These are phyloP conservation scores for Pachypanchax playfairii DNA, from an alignment of 2,113 vertebrate genomes.

Conservation along the genomic window DNA sequence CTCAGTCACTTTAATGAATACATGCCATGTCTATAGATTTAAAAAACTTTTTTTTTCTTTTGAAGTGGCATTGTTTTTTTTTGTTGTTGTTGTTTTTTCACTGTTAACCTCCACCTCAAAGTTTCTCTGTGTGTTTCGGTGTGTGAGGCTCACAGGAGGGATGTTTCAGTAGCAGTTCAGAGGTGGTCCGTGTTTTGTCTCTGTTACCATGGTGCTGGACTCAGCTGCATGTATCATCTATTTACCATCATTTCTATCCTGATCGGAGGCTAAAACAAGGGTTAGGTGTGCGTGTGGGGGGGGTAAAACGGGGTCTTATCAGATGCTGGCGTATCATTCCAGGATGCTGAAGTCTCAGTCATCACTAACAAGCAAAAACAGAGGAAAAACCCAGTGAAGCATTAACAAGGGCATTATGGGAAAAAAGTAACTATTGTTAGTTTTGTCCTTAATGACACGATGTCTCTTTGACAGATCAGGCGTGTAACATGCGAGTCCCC, in stretches of 20 bases:
- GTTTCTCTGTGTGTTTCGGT: conserved; percentile 28
- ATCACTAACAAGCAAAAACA: conserved; percentile 57
- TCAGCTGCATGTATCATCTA: too few species aligned
- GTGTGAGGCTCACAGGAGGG: conserved; percentile 23
- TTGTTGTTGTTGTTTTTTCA: neutral
- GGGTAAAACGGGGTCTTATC: conserved; percentile 21
- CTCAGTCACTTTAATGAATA: conserved; percentile 80
- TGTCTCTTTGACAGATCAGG: neutral
- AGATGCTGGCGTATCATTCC: conserved; percentile 60
- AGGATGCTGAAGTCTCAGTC: conserved; percentile 45
- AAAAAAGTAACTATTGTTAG: too few species aligned
- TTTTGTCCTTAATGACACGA: too few species aligned
- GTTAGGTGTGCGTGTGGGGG: conserved; percentile 5
- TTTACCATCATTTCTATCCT: conserved; percentile 29
- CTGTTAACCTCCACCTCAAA: conserved; percentile 51
- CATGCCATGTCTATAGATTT: conserved; percentile 79
- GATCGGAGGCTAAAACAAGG: conserved; percentile 16
- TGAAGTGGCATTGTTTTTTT: conserved; percentile 51
- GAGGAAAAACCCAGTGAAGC: conserved; percentile 11
- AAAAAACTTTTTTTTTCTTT: conserved; percentile 41
- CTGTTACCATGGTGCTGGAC: conserved; percentile 29
- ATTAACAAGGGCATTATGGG: conserved; percentile 55
- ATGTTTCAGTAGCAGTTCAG: conserved; percentile 55
- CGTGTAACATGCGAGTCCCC: neutral
- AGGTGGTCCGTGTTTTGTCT: conserved; percentile 23